Percentiles rank a stretch among this genome's conserved stretches.
These are phyloP conservation scores for Menidia menidia DNA, from an alignment of 2,797 vertebrate species.

Conservation along the genomic window DNA sequence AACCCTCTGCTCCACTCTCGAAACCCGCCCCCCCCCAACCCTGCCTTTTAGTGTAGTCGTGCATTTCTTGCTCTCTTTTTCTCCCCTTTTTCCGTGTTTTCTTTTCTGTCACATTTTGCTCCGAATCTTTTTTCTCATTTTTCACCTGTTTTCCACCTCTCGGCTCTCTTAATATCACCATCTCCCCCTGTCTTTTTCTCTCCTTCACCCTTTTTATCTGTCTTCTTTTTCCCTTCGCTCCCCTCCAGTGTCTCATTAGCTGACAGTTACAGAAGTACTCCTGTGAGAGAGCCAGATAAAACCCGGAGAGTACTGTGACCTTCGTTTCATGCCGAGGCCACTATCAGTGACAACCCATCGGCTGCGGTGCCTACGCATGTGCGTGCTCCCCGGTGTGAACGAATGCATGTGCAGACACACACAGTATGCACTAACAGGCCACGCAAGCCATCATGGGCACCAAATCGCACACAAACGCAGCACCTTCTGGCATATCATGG, in stretches of 20 bases:
- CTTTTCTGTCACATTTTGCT: slow-evolving; percentile 23
- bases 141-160: slow-evolving; percentile 21
- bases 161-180: slow-evolving; percentile 41
- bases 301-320: slow-evolving; percentile 76
- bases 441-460: slow-evolving; percentile 17
- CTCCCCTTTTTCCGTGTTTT: slow-evolving; percentile 6
- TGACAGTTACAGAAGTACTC: slow-evolving; percentile 73
- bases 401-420: slow-evolving; percentile 37
- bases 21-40: slow-evolving; percentile 13
- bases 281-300: slow-evolving; percentile 78
- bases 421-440: slow-evolving; percentile 21
- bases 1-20: slow-evolving; percentile 26
- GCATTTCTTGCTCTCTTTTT: slow-evolving; percentile 26
- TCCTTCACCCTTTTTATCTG: slow-evolving; percentile 53
- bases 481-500: slow-evolving; percentile 43
- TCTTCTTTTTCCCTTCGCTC: slow-evolving; percentile 44
- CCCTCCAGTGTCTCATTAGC: slow-evolving; percentile 74
- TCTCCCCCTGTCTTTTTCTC: slow-evolving; percentile 40
- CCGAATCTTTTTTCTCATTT: not conserved
- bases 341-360: slow-evolving; percentile 84
- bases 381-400: slow-evolving; percentile 12
- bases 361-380: slow-evolving; percentile 57
- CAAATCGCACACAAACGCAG: slow-evolving; percentile 16
- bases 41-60: slow-evolving; percentile 17
- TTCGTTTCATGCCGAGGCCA: slow-evolving; percentile 72